Conservation (phyloP, 2,797 vertebrate genomes). For the Rhadinocentrus ornatus region DNA sequence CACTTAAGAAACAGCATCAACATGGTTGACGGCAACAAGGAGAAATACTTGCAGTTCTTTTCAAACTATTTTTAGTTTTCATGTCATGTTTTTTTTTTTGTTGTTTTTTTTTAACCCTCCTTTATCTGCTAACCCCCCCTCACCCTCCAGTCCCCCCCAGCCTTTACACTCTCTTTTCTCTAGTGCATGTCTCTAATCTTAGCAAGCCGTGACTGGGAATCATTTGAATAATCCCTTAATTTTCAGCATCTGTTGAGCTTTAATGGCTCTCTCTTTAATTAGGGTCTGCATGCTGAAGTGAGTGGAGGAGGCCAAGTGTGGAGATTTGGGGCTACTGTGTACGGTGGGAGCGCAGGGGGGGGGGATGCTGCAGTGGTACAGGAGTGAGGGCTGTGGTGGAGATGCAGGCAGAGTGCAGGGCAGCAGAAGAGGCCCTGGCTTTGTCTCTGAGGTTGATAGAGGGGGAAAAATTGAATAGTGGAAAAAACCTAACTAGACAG, state of each 20-base stretch:
- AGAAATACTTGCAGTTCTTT: slow-evolving; percentile 47
- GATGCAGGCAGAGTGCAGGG: background rate
- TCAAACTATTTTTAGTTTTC: slow-evolving; percentile 36
- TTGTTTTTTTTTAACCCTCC: slow-evolving; percentile 42
- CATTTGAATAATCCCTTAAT: slow-evolving; percentile 87
- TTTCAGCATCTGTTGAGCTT: slow-evolving; percentile 83
- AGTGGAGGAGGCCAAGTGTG: slow-evolving; percentile 60
- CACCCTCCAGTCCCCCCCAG: background rate
- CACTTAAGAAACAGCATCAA: slow-evolving; percentile 42
- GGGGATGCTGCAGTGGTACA: slow-evolving; percentile 32
- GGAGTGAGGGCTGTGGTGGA: background rate
- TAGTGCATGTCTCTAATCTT: slow-evolving; percentile 60
- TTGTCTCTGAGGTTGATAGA: slow-evolving; percentile 69
- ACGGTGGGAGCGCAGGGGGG: slow-evolving; percentile 26
- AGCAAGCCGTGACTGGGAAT: slow-evolving; percentile 68
- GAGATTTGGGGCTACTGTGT: slow-evolving; percentile 46
- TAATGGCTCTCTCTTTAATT: slow-evolving; percentile 81
- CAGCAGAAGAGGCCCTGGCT: slow-evolving; percentile 64
- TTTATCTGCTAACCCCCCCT: slow-evolving; percentile 25
- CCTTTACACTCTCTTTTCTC: slow-evolving; percentile 46
- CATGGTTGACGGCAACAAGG: slow-evolving; percentile 28
- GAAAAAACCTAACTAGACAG: slow-evolving; percentile 32
- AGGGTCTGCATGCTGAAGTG: slow-evolving; percentile 68
- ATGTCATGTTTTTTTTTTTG: slow-evolving; percentile 48
- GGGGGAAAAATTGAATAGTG: slow-evolving; percentile 2